A percentile compares a stretch with the other conserved stretches of the same genome.
Evolutionary conservation across 2,888 invertebrate genomes (phyloP).

Genomic region (Choreutis nemorana): DNA sequence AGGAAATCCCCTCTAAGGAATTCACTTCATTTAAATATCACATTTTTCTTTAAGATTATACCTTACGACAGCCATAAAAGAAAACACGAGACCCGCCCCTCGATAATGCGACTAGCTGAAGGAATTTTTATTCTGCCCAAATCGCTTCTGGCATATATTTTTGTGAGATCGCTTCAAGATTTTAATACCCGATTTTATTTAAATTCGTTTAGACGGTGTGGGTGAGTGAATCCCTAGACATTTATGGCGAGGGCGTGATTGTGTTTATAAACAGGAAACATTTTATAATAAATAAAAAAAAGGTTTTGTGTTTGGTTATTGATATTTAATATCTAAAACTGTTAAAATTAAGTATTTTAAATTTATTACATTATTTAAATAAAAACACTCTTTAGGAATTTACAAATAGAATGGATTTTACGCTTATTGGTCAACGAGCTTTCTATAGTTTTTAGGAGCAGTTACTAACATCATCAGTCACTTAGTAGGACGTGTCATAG

Average conservation of each 20-base stretch:
- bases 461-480: slow-evolving; percentile 57
- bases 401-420: no score
- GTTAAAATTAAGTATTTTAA: no score
- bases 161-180: slow-evolving; percentile 59
- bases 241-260: slow-evolving; percentile 58
- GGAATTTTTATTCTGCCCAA: slow-evolving; percentile 66
- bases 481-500: slow-evolving; percentile 49
- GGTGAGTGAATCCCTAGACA: slow-evolving; percentile 51
- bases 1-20: slow-evolving; percentile 51
- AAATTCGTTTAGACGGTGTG: slow-evolving; percentile 59
- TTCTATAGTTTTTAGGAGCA: slow-evolving; percentile 1
- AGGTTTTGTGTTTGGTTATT: no score
- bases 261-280: slow-evolving; percentile 46
- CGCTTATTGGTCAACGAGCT: not conserved
- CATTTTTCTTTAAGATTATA: slow-evolving; percentile 68
- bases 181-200: slow-evolving; percentile 64
- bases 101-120: slow-evolving; percentile 60
- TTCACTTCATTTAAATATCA: slow-evolving; percentile 66
- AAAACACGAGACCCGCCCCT: slow-evolving; percentile 60
- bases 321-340: no score
- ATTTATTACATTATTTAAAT: no score
- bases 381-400: no score
- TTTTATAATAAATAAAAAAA: slow-evolving; percentile 4
- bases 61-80: slow-evolving; percentile 66
- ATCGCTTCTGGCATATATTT: slow-evolving; percentile 65